phyloP scores from a whole-genome alignment of 1,140 invertebrate genomes.

The Trachymyrmex cornetzi region DNA sequence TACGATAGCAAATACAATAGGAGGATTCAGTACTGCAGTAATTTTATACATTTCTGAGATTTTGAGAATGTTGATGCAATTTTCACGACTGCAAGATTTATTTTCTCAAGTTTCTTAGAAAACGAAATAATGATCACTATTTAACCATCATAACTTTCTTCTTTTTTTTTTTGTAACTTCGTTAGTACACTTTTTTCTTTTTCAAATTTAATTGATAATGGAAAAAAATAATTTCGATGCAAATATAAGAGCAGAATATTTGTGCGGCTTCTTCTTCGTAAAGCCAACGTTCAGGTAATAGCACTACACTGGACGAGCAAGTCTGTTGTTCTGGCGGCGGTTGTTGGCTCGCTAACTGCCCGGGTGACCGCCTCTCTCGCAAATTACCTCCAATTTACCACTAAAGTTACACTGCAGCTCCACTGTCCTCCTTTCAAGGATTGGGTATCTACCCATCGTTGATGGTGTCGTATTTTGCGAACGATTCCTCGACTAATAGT shows the following conservation, averaged over 20 bases:
- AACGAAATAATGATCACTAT: too few relatives aligned
- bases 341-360: conserved; percentile 79
- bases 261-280: conserved; percentile 66
- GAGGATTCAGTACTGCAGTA: not conserved
- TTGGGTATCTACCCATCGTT: conserved; percentile 52
- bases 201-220: not conserved
- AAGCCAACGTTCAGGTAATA: conserved; percentile 73
- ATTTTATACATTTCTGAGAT: not conserved
- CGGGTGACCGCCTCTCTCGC: conserved; percentile 77
- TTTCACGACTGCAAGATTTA: conserved; percentile 5
- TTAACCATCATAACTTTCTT: not conserved
- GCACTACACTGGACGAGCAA: conserved; percentile 68
- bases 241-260: conserved; percentile 53
- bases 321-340: conserved; percentile 78
- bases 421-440: conserved; percentile 68
- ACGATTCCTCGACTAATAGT: conserved; percentile 40
- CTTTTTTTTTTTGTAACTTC: not conserved
- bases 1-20: not conserved
- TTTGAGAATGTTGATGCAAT: not conserved
- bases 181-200: not conserved
- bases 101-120: conserved; percentile 10
- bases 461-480: conserved; percentile 36
- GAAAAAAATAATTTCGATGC: conserved; percentile 46
- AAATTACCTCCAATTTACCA: conserved; percentile 81
- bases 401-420: conserved; percentile 75